Percentiles rank a stretch among this genome's conserved stretches.
Conservation (phyloP, 2,797 vertebrate species). For the Podarcis lilfordi region DNA sequence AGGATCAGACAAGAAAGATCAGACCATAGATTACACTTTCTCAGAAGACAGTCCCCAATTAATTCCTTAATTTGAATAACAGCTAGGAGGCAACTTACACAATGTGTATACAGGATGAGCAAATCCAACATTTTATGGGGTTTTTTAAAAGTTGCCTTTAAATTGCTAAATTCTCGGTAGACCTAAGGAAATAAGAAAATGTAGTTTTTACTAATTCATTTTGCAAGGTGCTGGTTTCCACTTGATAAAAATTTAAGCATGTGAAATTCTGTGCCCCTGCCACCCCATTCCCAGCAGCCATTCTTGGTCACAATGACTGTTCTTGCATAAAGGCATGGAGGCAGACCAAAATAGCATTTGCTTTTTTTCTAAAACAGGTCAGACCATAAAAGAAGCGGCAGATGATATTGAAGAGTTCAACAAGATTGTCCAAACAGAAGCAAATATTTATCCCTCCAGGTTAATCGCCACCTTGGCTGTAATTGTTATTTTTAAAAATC, state of each 20-base stretch:
- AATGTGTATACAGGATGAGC: too few species aligned
- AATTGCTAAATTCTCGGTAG: not conserved
- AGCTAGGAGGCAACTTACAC: too few species aligned
- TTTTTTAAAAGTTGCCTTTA: too few species aligned
- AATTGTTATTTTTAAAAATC: not conserved
- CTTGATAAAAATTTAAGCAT: not conserved
- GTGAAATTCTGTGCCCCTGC: not conserved
- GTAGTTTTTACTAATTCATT: not conserved
- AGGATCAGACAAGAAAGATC: too few species aligned
- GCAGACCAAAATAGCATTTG: not conserved
- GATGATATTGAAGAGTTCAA: not conserved
- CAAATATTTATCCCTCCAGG: not conserved
- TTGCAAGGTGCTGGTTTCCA: not conserved
- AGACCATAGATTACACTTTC: too few species aligned
- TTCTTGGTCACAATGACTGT: not conserved
- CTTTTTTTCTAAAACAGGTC: not conserved
- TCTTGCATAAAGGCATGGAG: not conserved
- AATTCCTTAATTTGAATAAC: too few species aligned
- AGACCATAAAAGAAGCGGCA: not conserved
- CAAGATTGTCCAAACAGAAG: not conserved
- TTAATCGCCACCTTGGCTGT: not conserved
- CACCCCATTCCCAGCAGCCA: not conserved
- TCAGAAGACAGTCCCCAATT: too few species aligned
- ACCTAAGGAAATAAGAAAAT: not conserved
- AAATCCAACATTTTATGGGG: too few species aligned